Base-by-base conservation (phyloP, 2,113 vertebrate genomes). In the Notarius quadriscutis region DNA sequence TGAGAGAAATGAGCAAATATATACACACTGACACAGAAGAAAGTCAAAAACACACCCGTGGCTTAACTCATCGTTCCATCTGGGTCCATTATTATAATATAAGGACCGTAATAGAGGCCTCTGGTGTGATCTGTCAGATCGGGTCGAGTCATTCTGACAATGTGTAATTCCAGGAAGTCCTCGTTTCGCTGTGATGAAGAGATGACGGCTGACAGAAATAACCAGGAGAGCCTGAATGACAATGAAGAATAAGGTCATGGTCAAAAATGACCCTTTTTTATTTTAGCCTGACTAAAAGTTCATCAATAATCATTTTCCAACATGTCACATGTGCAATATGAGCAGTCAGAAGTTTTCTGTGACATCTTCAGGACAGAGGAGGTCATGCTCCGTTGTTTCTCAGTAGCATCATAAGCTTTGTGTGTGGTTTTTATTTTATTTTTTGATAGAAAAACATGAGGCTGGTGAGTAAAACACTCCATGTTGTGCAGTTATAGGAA, bases 21-120 rank as follows among this genome's bases (percentile, higher is more conserved):
- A 92, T 94, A 89, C 90, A 89, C 93, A 87, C 84, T 89, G 93
- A 95, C 92, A 90, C 48, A 87, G 86, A 92, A 85, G 89, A 87
- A 91, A 91, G 48, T 86, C 87, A 77, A 14, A 55, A 53, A 67
- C 85, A 72, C 69, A 27, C 83, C 74, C 80, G 80, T 91, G 88
- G 82, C 91, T 85, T 67, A 48, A 77, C 80, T 85, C 77, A 81
- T 84, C 87, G n/a, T 89, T 92, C 89, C 91, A 86, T 86, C 86
- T 85, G 60, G 81, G 86, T 86, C 84, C 86, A 79, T 62, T 82
- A 77, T 83, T 91, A 92, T 91, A 90, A 74, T 87, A 81, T 86
- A 34, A 81, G 9, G 27, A 80, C 1, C 22, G n/a, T 77, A 83
- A 83, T 77, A 22, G 41, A 34, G 15, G 79, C 41, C 86, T 86